Evolutionary conservation across 1,140 invertebrate species (phyloP).

Genomic region (Drosophila mauritiana): DNA sequence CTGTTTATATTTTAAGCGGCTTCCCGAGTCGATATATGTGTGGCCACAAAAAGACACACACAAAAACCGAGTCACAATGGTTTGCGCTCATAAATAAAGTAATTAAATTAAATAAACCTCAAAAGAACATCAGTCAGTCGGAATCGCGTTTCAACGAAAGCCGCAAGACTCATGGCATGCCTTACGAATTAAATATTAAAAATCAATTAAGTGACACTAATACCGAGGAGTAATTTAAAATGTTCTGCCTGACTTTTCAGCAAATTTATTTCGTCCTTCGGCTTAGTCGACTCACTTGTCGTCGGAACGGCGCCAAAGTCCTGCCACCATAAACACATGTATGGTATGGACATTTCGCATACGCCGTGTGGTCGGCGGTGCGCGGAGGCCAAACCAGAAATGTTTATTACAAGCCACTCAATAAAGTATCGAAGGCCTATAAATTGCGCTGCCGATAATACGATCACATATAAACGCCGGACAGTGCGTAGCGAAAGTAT

Average conservation of each 20-base stretch:
- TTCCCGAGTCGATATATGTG: conserved; percentile 62
- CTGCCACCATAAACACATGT: conserved; percentile 53
- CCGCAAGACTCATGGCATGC: conserved; percentile 11
- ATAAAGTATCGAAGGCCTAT: conserved; percentile 70
- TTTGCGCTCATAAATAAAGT: conserved; percentile 43
- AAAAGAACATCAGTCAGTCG: conserved; percentile 12
- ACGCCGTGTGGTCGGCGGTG: conserved; percentile 35
- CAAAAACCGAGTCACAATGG: conserved; percentile 18
- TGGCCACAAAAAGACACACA: conserved; percentile 55
- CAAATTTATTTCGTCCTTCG: conserved; percentile 3
- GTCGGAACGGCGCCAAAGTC: conserved; percentile 54
- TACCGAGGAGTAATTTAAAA: conserved; percentile 15
- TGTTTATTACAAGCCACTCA: conserved; percentile 64
- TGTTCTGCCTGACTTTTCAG: background rate
- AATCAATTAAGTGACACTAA: conserved; percentile 46
- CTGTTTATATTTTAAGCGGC: conserved; percentile 56
- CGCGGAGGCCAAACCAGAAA: conserved; percentile 26
- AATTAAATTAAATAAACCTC: conserved; percentile 64
- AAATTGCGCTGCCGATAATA: conserved; percentile 35
- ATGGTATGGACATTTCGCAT: conserved; percentile 59
- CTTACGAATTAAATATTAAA: conserved; percentile 58
- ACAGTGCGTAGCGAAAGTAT: conserved; percentile 42
- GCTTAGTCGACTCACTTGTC: conserved; percentile 3
- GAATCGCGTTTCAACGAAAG: conserved; percentile 46
- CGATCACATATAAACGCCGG: conserved; percentile 26